Evolutionary conservation across 2,888 invertebrate genomes (phyloP), one percentile per base, ranked within the genome.

Genomic region (Ichneumoninae sp.): DNA sequence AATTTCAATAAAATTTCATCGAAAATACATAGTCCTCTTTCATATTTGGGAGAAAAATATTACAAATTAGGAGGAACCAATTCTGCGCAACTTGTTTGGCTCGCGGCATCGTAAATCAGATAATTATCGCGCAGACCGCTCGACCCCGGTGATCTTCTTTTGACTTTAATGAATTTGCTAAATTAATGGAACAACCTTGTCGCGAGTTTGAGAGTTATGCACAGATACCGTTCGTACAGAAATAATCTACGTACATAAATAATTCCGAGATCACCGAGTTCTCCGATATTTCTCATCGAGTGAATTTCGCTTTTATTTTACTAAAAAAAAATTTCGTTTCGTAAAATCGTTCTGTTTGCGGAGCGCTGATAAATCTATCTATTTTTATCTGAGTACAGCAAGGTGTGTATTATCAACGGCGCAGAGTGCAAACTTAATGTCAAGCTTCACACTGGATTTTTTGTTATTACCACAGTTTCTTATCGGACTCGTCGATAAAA

Each of bases 161-260:
- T 76, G 79, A 82, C 69, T 75, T 82, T 82, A 85, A 85, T 85
- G 85, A 85, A 85, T 85, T 84, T 75, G 70, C 50, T 47, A 65
- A 40, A 47, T 57, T 66, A 22, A 79, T 70, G 63, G 44, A 70
- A 50, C n/a, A 70, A 50, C 7, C 19, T 26, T 63, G 63, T 36
- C 40, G 57, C 36, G 36, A 30, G 47, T 47, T 40, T 26, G 70
- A 13, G 52, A 69, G 16, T 63, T 57, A 68, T 30, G 63, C n/a
- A n/a, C 19, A 63, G 74, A 30, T 50, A 57, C 1, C 10, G 36
- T 10, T 33, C 19, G 1, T 10, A 10, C 22, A 13, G 22, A 8
- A 40, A 47, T 73, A 26, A 47, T 40, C 71, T 30, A 63, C 63
- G 13, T 4, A 8, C 26, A 71, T 80, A 57, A 75, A 80, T 71